These are phyloP conservation scores for Leptocoma aspasia DNA, from an alignment of 2,113 vertebrate species.

Conservation along the genomic window DNA sequence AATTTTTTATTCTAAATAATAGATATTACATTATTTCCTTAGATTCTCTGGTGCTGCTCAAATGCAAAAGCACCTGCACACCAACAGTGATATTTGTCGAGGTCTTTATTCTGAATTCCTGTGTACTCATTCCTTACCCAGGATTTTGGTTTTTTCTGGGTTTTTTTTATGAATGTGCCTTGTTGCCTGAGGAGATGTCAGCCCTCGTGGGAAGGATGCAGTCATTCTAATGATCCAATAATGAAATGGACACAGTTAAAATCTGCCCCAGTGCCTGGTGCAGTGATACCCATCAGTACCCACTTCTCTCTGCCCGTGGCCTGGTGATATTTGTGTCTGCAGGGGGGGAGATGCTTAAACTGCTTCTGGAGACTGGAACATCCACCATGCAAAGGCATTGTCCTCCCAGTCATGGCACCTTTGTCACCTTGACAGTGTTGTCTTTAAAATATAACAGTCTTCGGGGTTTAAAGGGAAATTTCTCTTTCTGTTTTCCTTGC, in stretches of 20 bases:
- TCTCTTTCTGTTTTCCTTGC: not conserved
- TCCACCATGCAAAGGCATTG: fast-evolving
- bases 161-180: not conserved
- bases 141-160: not conserved
- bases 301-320: not conserved
- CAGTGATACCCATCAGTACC: not conserved
- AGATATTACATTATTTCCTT: not conserved
- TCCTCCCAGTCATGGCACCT: not conserved
- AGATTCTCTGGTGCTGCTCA: not conserved
- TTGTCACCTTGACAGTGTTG: not conserved
- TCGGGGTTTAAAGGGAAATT: not conserved
- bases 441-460: not conserved
- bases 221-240: not conserved
- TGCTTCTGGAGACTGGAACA: not conserved
- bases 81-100: not conserved
- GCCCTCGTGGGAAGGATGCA: not conserved
- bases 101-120: not conserved
- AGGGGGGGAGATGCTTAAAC: not conserved
- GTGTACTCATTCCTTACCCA: not conserved
- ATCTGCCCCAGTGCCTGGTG: not conserved
- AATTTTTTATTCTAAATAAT: not conserved
- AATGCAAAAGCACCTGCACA: not conserved
- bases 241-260: not conserved
- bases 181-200: not conserved
- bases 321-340: not conserved